Evolutionary conservation across 2,888 invertebrate species (phyloP), one percentile per base, ranked within the genome.

Genomic region (Thymelicus acteon): DNA sequence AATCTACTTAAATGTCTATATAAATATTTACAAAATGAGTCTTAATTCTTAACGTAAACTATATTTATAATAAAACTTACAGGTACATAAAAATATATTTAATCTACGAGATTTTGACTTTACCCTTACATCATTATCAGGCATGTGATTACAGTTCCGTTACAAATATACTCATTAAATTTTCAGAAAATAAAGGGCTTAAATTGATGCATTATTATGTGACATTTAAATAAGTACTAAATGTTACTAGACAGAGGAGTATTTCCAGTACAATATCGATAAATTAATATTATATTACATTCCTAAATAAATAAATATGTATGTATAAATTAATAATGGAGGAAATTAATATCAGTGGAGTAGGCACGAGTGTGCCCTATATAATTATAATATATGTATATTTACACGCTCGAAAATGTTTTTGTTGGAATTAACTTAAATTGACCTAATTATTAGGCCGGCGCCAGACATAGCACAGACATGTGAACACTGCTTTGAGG

Each of bases 41-140:
- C 19, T 52, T 52, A 12, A 44, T 8, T 52, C 19, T 52, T 52
- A 12, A 44, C 44, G 12, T 44, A 2, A 52, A 13, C 13, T 52
- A 19, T 19, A 15, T 19, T 19, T 52, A 52, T 8, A 7, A 19
- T n/a, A 52, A 52, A 52, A 15, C 49, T 52, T 52, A 52, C 7
- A 15, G 8, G 19, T 52, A 52, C 15, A 19, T 52, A 52, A 6
- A n/a, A 15, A 52, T 6, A 52, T 52, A 44, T n/a, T 52, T 52
- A 15, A 19, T 52, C 49, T 52, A 15, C 19, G 49, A 52, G 49
- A 52, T 52, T 52, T 52, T 52, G 15, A 52, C 15, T 52, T 49
- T 19, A 52, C 49, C 49, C 19, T 15, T 52, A 52, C 49, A 52
- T 19, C n/a, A 19, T 15, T 52, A 52, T 8, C 8, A 8, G 49